Evolutionary conservation across 2,888 invertebrate species (phyloP), one percentile per base, ranked within the genome.

Genomic region (Hyles lineata): DNA sequence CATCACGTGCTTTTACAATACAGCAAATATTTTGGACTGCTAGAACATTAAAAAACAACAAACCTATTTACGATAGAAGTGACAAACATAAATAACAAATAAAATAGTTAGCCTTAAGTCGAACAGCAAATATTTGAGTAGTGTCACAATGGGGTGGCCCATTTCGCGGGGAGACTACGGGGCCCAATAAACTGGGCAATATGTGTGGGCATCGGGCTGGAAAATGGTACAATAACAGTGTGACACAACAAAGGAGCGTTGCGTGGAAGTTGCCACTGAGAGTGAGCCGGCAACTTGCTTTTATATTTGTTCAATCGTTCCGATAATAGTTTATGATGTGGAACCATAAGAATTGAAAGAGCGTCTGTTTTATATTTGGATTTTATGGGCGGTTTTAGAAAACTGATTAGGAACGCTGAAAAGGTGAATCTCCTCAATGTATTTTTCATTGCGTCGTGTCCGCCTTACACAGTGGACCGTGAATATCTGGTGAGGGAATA

Each of bases 211-310:
- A 80, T 75, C 79, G 77, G 77, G 21, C 76, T 72, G 80, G 80
- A 81, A 81, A 81, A 81, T 80, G 76, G 77, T 74, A 75, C 74
- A 78, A 76, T 78, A 78, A 76, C 78, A 77, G 60, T 55, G 67
- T 58, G 55, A 11, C 70, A 60, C 50, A 71, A 76, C 76, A 77
- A 79, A 76, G 75, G 74, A 71, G 72, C 73, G 72, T 61, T 72
- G 72, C 70, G 62, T 55, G 70, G 63, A 72, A 67, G 58, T 67
- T 35, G 43, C 72, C 62, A 72, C 72, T 19, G 62, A 50, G 52
- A 58, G 52, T 62, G 32, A 55, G 50, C 63, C 21, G 32, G 8
- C 23, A 23, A 72, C 29, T 72, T 58, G 55, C 67, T 67, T 72
- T 72, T 72, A 72, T 63, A 63, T 67, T 72, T 29, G 35, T 21